A percentile compares a stretch with the other conserved stretches of the same genome.
Conservation (phyloP, 2,797 vertebrate species). For the Botia almorhae region DNA sequence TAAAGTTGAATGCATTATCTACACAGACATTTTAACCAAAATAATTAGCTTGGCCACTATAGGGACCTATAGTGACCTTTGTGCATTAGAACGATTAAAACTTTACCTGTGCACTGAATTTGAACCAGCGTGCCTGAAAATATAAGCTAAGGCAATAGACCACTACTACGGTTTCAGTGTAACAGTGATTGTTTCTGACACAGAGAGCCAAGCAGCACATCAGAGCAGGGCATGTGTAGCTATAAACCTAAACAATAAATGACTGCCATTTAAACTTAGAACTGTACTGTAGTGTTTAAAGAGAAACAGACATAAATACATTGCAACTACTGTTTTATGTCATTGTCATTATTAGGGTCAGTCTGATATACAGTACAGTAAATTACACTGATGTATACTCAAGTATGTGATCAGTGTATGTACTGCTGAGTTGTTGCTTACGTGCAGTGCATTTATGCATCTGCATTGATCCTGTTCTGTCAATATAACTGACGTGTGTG, state of each 20-base stretch:
- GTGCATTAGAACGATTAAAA: slow-evolving; percentile 43
- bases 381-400: too few species aligned
- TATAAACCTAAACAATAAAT: not conserved
- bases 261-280: too few species aligned
- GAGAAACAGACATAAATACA: too few species aligned
- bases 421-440: not conserved
- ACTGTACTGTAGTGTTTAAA: not conserved
- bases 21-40: slow-evolving; percentile 41
- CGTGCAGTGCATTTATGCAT: not conserved
- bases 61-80: slow-evolving; percentile 46
- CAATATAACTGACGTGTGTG: not conserved
- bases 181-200: slow-evolving; percentile 35
- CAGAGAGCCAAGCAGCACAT: slow-evolving; percentile 7
- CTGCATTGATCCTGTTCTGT: not conserved
- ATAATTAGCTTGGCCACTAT: slow-evolving; percentile 30
- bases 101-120: slow-evolving; percentile 35
- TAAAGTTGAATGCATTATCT: slow-evolving; percentile 36
- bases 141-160: slow-evolving; percentile 21
- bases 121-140: slow-evolving; percentile 5
- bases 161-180: not conserved
- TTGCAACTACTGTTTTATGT: too few species aligned
- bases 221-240: not conserved
- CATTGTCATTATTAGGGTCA: not conserved
- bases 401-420: too few species aligned
- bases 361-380: not conserved